Percentiles rank a stretch among this genome's conserved stretches.
phyloP scores from a whole-genome alignment of 1,140 invertebrate species.

The Sycobia sp. region DNA sequence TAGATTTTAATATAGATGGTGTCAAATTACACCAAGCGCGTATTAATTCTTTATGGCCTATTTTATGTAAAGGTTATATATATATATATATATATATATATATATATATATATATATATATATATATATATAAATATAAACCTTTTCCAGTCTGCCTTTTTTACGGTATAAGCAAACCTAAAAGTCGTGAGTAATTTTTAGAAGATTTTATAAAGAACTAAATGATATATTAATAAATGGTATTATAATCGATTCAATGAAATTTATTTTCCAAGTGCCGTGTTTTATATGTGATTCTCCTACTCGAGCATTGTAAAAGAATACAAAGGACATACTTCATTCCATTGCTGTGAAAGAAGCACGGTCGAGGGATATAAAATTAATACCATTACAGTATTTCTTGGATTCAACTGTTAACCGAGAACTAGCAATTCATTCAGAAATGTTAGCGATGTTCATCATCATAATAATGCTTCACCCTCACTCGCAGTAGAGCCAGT shows the following conservation, averaged over 20 bases:
- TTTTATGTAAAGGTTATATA: conserved; percentile 1
- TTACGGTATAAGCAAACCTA: conserved; percentile 16
- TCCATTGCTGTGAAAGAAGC: conserved; percentile 11
- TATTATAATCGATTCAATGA: neutral
- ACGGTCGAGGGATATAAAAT: neutral
- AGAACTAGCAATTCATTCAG: neutral
- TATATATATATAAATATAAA: neutral
- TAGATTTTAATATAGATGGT: conserved; percentile 24
- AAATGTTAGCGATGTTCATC: neutral
- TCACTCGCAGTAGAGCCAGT: neutral
- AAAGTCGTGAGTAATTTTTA: conserved; percentile 3
- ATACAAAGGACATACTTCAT: conserved; percentile 2
- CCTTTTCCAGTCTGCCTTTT: conserved; percentile 23
- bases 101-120: neutral
- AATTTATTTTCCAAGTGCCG: conserved; percentile 6
- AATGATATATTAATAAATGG: conserved; percentile 22
- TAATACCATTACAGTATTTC: neutral
- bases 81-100: conserved; percentile 1
- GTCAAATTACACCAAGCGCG: conserved; percentile 10
- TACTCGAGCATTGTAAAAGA: neutral
- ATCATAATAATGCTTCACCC: neutral
- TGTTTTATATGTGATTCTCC: conserved; percentile 18
- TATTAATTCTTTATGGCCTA: conserved; percentile 12
- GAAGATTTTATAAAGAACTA: conserved; percentile 24
- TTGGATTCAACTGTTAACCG: neutral